Base-by-base conservation (phyloP, 2,888 invertebrate genomes). In the Notocelia uddmanniana region DNA sequence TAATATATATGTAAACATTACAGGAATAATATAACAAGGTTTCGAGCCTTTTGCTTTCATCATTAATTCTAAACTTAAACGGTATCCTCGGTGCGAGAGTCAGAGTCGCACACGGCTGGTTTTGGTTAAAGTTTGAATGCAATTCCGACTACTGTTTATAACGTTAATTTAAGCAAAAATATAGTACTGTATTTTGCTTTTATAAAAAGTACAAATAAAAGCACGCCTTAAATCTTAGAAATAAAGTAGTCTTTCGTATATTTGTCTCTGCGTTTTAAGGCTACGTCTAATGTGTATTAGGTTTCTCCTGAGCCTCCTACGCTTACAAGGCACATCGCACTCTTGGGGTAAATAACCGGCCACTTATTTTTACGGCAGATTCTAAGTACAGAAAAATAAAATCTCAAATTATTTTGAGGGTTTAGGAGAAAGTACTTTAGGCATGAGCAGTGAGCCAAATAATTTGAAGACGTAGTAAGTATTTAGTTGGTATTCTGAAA, bases 401-500 rank as follows among this genome's bases (percentile, higher is more conserved):
- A 50, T 62, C 31, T 31, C 18, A 31, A 62, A 62, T 48, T 50
- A 62, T 48, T 62, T 11, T 23, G 9, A 23, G 60, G 60, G 5
- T 45, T 60, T 62, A 45, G 26, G 18, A 8, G 48, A 26, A 48
- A 45, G 45, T 41, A n/a, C 45, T 45, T 26, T 26, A 62, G 48
- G 58, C 41, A 11, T 18, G n/a, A n/a, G n/a, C 62, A 62, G 48
- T 31, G 48, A 62, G 62, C 31, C 48, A 31, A 62, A 62, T 31
- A 60, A 6, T 19, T 59, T 48, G 11, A 60, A 45, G 18, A 26
- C 18, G 10, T n/a, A 15, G 21, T 59, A 41, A 15, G 21, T 59
- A 41, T 45, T 26, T 15, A 6, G 23, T 26, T 15, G 15, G 41
- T 15, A 41, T 19, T 54, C n/a, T 6, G 19, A 3, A 48, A 45